Evolutionary conservation across 2,797 vertebrate genomes (phyloP), one percentile per base, ranked within the genome.

Genomic region (Thamnophis elegans): DNA sequence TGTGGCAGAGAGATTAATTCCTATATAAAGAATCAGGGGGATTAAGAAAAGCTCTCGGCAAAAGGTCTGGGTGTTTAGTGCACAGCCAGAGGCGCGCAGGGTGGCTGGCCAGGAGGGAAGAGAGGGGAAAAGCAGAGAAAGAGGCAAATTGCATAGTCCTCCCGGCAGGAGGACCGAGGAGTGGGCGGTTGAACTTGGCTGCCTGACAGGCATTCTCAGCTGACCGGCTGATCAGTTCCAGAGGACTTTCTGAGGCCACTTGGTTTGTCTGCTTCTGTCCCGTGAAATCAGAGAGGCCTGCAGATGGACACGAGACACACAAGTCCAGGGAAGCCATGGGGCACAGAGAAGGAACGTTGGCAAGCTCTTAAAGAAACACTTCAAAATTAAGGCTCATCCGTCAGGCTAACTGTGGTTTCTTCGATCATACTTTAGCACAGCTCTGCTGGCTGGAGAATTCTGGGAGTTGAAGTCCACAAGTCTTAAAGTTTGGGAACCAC

Each of bases 21-120:
- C 98, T 98, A 98, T 97, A 97, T 98, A 97, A 98, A 98, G 97
- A 97, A 97, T 97, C 97, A 93, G 4, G 22, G 96, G 97, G 98
- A 98, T 98, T 98, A 98, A 97, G 97, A 91, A 96, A 97, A 97
- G 97, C 94, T 95, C 95, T 96, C 93, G 42, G 94, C 51, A 94
- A 97, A 96, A 97, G 95, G 95, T 96, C 96, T 92, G 95, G 96
- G 95, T 96, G 96, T 93, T 96, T 94, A 94, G 93, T 97, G 97
- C 93, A 88, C 7, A 82, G 93, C 95, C 93, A 78, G 96, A 95
- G 95, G 94, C 90, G 89, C 90, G 94, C 58, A 94, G 95, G 97
- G 96, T 96, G 95, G 95, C 94, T 58, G 95, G 97, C 53, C 88
- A 97, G 96, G 97, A 96, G 97, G 96, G 97, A 97, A 65, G 96